Base-by-base conservation (phyloP, 37 sponge, comb jelly and placozoan species). In the Hormiphora californensis region DNA sequence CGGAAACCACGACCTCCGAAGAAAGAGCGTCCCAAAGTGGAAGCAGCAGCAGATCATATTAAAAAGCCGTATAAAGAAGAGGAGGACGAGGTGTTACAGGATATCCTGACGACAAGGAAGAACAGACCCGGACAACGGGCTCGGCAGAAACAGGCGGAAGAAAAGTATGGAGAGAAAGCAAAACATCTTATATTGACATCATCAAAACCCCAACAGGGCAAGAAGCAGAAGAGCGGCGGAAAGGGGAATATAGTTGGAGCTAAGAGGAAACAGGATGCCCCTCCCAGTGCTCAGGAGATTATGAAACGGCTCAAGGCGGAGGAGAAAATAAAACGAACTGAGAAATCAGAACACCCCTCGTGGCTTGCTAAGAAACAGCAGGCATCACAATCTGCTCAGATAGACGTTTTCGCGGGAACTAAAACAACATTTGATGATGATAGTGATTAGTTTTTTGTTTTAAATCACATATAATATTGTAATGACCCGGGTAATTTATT, bases 41-140 rank as follows among this genome's bases (percentile, higher is more conserved):
- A n/a, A n/a, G 3, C 7, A 57, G n/a, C 61, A 57, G 61, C n/a
- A 57, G 61, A 12, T 57, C 4, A 21, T 12, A 57, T 30, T 4
- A 49, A 49, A 15, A 17, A 49, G 9, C 2, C 41, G 0, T 73
- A 40, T 41, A 27, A n/a, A 73, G 81, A 73, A 40, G 43, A 73
- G 23, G 44, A 40, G 9, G 81, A 73, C 43, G 44, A 27, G 0
- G 81, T 73, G 4, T 33, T 73, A 11, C 40, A 73, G 25, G 35
- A 73, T 73, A 73, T 73, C 25, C 35, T 73, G 25, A 39, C 19
- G 43, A n/a, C 5, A 1, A 73, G 43, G 81, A 73, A 40, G 25
- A 73, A 73, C 25, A 43, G 81, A n/a, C 81, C 81, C 4, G 81
- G 81, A 5, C 81, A 73, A 30, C 35, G 81, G 23, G 81, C 81